Conservation (phyloP, 2,797 vertebrate species). For the Channa striata region DNA sequence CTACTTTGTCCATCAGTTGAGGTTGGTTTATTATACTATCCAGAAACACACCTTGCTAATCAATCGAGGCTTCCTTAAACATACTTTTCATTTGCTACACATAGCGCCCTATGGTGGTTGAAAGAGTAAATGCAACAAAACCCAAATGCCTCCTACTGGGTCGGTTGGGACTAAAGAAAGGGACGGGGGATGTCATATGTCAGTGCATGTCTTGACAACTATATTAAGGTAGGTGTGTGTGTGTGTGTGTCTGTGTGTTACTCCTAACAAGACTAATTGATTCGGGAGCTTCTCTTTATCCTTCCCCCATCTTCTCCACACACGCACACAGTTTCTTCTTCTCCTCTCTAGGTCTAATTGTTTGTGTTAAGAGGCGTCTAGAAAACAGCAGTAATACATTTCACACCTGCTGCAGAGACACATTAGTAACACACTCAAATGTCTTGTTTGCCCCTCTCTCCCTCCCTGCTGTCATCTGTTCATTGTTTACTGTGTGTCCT, state of each 20-base stretch:
- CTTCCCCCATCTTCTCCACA: constrained; percentile 41
- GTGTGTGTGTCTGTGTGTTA: constrained; percentile 1
- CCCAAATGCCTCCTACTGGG: too few species aligned
- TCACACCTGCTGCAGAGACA: constrained; percentile 71
- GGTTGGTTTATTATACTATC: too few species aligned
- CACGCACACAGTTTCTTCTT: constrained; percentile 23
- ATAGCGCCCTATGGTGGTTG: too few species aligned
- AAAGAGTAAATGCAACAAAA: too few species aligned
- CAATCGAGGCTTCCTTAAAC: too few species aligned
- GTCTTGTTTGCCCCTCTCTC: constrained; percentile 44
- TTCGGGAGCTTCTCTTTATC: constrained; percentile 66
- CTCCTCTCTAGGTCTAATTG: constrained; percentile 44
- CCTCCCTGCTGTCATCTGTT: constrained; percentile 11
- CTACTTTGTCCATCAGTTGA: too few species aligned
- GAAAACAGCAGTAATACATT: constrained; percentile 66
- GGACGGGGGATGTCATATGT: too few species aligned
- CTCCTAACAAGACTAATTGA: constrained; percentile 71
- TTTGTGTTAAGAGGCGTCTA: constrained; percentile 58
- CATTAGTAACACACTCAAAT: constrained; percentile 66
- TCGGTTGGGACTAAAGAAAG: too few species aligned
- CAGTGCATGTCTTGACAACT: too few species aligned
- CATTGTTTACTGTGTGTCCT: constrained; percentile 48
- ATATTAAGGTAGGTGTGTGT: neutral
- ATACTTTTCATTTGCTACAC: too few species aligned
- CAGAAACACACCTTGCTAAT: too few species aligned